Evolutionary conservation across 2,113 vertebrate genomes (phyloP), one percentile per base, ranked within the genome.

Genomic region (Phalacrocorax carbo): DNA sequence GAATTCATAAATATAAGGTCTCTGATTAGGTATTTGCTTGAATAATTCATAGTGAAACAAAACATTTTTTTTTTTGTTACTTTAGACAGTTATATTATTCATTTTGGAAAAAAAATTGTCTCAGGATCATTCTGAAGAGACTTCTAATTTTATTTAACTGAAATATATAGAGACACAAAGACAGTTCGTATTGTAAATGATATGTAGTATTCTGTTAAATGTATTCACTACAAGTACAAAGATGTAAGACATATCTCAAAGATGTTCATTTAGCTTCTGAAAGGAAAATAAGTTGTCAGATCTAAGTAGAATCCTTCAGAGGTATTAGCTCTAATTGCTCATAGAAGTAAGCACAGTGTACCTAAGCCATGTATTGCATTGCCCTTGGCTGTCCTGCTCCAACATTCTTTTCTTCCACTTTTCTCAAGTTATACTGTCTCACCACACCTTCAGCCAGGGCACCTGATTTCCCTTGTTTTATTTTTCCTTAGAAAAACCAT

Each of bases 1-100:
- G 55, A 79, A 49, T 82, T 91, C 72, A 30, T 81, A 96, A 97
- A 90, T 34, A 72, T 34, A 96, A 96, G 72, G 78, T 76, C 72
- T 94, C 55, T 96, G 94, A 96, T 96, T 93, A 96, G 91, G 86
- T 78, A 87, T 78, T 77, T 65, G 12, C 54, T 92, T 97, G 72
- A 93, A 97, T 95, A 95, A 97, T 96, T 97, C 77, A 92, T 93
- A 76, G 29, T 42, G 72, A 44, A 70, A 86, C 22, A 94, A 54
- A 92, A 90, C 57, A 69, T 38, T 5, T 38, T 34, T 88, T 82
- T 84, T 86, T 78, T 85, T 86, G 13, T 40, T 89, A 26, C 84
- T 93, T 93, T 82, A 93, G 65, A 80, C 32, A 38, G 79, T 82
- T 69, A 30, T 80, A 70, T 85, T 95, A 94, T 91, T 92, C 26